Evolutionary conservation across 2,888 invertebrate genomes (phyloP), one percentile per base, ranked within the genome.

Genomic region (Mesorhabditis sp.): DNA sequence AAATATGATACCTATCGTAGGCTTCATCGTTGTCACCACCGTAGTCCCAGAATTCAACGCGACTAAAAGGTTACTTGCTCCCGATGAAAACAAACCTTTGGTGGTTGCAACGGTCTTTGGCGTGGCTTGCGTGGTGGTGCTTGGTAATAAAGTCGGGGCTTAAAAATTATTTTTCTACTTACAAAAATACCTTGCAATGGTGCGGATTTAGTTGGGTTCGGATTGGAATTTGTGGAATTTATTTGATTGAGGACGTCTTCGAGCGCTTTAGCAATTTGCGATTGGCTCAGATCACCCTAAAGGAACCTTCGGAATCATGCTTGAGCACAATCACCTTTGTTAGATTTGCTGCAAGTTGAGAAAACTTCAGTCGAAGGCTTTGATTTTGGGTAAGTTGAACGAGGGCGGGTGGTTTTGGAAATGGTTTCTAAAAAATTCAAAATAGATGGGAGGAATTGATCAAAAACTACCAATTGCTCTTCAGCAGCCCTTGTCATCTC

Each of bases 201-300:
- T 2, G 28, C 28, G 28, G 28, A 28, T 28, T 1, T 28, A 28
- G 28, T 2, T 28, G 28, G 28, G 28, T 2, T 28, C 28, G 28
- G 2, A 28, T 28, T 28, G 28, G 28, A 28, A 28, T 28, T 28
- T 50, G 58, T 50, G 10, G 58, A 10, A 50, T 50, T 50, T 10
- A 50, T 50, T n/a, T 50, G 58, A 50, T 50, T 50, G 58, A 50
- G 7, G 58, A 50, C 58, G 58, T 10, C n/a, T 50, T 50, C 58
- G 10, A 50, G n/a, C 10, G 58, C 58, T 50, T 50, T 10, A 2
- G 58, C 58, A 10, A 50, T 10, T 50, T 50, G 58, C 7, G 7
- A 10, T 50, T 50, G 7, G n/a, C n/a, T n/a, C 10, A 50, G 7
- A 13, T 50, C 58, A 50, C 58, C 58, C 58, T 50, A 50, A 50